Evolutionary conservation across 2,113 vertebrate genomes (phyloP), one percentile per base, ranked within the genome.

Genomic region (Hypanus sabinus): DNA sequence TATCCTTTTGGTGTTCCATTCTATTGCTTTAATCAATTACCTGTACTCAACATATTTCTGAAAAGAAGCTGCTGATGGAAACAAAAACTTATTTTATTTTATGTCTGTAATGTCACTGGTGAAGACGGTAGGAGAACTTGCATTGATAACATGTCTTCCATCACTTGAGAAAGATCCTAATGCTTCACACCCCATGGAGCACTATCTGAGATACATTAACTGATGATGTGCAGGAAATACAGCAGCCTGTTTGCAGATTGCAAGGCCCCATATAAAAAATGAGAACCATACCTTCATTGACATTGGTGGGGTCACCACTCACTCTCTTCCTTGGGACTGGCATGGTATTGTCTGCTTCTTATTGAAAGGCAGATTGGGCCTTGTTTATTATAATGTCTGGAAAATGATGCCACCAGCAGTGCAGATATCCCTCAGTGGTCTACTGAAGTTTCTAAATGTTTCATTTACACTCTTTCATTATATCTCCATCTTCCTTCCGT

Each of bases 11-110:
- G 90, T 38, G 90, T 93, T 71, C 90, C 68, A 24, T 93, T 11
- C 20, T 5, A 73, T 38, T 93, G n/a, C 90, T 71, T 93, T 93
- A 93, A 93, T 93, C 90, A 71, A 93, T 93, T 93, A 93, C 68
- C 36, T 92, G 68, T 68, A 73, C 70, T 46, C 36, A 93, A 93
- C 36, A 12, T 93, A 36, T 22, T 91, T 93, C 33, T 70, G 90
- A 93, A 65, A 93, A 24, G 36, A 68, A 62, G 36, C 30, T 9
- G 88, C 88, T 24, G 65, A 70, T 68, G 65, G n/a, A 2, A 46
- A 71, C 46, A 68, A 73, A 73, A 36, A 71, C 11, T 10, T 2
- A 10, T 24, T 20, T 71, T 46, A 70, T 70, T 36, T 92, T 24
- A 18, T 73, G 60, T 9, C 71, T 27, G 33, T 22, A 46, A 93